Percentiles rank a stretch among this genome's conserved stretches.
These are phyloP conservation scores for Eristalis arbustorum DNA, from an alignment of 2,888 invertebrate species.

Conservation along the genomic window DNA sequence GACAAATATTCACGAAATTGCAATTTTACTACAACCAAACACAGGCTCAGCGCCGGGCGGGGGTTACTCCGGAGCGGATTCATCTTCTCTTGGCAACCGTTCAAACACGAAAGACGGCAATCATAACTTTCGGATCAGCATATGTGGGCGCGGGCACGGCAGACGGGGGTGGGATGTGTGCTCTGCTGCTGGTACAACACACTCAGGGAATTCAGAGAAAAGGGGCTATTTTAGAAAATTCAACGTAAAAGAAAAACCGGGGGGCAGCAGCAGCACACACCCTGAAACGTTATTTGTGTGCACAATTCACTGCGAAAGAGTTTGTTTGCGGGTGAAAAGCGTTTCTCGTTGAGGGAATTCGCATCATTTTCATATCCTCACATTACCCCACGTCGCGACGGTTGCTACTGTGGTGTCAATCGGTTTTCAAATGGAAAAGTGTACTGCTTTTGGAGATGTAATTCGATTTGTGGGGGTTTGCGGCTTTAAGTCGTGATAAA, in stretches of 20 bases:
- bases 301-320: slow-evolving; percentile 37
- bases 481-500: too few relatives aligned
- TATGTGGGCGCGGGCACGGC: neutral
- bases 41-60: neutral
- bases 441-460: too few relatives aligned
- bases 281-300: slow-evolving; percentile 20
- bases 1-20: slow-evolving; percentile 10
- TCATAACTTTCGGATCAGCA: neutral
- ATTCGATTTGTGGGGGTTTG: too few relatives aligned
- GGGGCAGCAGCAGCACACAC: neutral
- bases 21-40: neutral
- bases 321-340: slow-evolving; percentile 22
- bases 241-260: neutral
- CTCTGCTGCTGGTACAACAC: neutral
- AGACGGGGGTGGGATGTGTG: neutral
- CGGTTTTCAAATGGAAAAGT: neutral
- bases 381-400: neutral
- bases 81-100: neutral
- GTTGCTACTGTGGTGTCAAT: neutral
- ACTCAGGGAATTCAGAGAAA: neutral
- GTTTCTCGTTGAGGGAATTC: slow-evolving; percentile 7
- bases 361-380: neutral
- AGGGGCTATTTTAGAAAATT: slow-evolving; percentile 2
- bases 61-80: too few relatives aligned
- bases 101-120: neutral